Evolutionary conservation across 2,113 vertebrate species (phyloP).

Genomic region (Periophthalmus modestus): DNA sequence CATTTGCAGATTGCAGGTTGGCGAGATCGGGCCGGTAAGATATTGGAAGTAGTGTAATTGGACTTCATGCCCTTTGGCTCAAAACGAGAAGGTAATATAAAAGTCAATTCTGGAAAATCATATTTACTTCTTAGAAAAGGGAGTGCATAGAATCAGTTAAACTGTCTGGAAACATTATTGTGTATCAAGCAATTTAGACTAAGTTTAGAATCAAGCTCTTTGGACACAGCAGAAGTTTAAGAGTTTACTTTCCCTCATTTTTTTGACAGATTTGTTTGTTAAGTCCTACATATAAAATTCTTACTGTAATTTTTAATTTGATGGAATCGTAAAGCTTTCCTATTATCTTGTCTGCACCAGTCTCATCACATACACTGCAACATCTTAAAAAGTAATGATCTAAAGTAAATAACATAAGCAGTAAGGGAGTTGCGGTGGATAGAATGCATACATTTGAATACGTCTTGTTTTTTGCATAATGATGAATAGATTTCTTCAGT

Average conservation of each 20-base stretch:
- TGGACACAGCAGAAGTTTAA: slow-evolving; percentile 1
- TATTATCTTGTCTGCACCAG: slow-evolving; percentile 38
- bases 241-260: background rate
- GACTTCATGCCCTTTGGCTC: slow-evolving; percentile 68
- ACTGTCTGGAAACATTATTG: slow-evolving; percentile 31
- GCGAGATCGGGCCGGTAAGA: slow-evolving; percentile 67
- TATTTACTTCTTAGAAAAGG: slow-evolving; percentile 50
- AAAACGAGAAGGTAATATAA: slow-evolving; percentile 56
- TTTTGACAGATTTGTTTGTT: slow-evolving; percentile 53
- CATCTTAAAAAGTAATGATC: slow-evolving; percentile 50
- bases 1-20: slow-evolving; percentile 74
- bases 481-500: slow-evolving; percentile 71
- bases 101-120: slow-evolving; percentile 51
- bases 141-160: slow-evolving; percentile 29
- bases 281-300: slow-evolving; percentile 48
- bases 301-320: slow-evolving; percentile 66
- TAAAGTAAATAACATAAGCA: slow-evolving; percentile 60
- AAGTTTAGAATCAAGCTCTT: slow-evolving; percentile 11
- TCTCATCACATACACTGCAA: slow-evolving; percentile 36
- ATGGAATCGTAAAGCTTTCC: slow-evolving; percentile 21
- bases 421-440: slow-evolving; percentile 53
- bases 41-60: slow-evolving; percentile 68
- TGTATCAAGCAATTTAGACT: slow-evolving; percentile 16
- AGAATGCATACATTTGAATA: slow-evolving; percentile 70
- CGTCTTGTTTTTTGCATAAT: slow-evolving; percentile 73